Base-by-base conservation (phyloP, 2,113 vertebrate genomes). In the Alectura lathami region DNA sequence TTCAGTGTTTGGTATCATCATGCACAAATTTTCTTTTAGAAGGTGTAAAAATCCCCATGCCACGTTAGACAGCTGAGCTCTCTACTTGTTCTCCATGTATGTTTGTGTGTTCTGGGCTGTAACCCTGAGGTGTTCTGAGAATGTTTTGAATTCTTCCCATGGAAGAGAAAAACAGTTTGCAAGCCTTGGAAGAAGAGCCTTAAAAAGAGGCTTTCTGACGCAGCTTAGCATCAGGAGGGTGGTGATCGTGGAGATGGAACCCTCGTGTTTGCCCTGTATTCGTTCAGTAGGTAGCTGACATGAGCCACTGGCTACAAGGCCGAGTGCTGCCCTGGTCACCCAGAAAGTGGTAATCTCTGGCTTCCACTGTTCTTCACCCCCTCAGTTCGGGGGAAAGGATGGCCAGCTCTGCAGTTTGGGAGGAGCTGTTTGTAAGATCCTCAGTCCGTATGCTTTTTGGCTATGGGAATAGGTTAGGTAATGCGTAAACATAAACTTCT, bases 81-180 rank as follows among this genome's bases (percentile, higher is more conserved):
- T 57, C 10, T 15, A 1, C 79, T 53, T 18, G 6, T 84, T 85
- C 21, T 68, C 23, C 53, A 0, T 15, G 32, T 1, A 0, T 30
- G 42, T 56, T 66, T 82, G 3, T 57, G 36, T 54, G 36, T 45
- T 59, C 45, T 70, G 60, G 36, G 8, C 17, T 86, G 7, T 50
- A 45, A 51, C 74, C 74, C 42, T 87, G 38, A 18, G 14, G 8
- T 67, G 22, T 69, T 86, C 30, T 57, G 17, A 3, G 38, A 13
- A 45, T 67, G 51, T 83, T 83, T 40, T 27, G 36, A 51, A 30
- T 78, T 62, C 13, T 66, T 94, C 32, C 23, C 29, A 16, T 75
- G 56, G 51, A 67, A 82, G 27, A 82, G 40, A 74, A 75, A 50
- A 85, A 4, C 68, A 85, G 27, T 59, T 75, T 50, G 20, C 54